Evolutionary conservation across 2,113 vertebrate species (phyloP), one percentile per base, ranked within the genome.

Genomic region (Pelecanoides urinatrix): DNA sequence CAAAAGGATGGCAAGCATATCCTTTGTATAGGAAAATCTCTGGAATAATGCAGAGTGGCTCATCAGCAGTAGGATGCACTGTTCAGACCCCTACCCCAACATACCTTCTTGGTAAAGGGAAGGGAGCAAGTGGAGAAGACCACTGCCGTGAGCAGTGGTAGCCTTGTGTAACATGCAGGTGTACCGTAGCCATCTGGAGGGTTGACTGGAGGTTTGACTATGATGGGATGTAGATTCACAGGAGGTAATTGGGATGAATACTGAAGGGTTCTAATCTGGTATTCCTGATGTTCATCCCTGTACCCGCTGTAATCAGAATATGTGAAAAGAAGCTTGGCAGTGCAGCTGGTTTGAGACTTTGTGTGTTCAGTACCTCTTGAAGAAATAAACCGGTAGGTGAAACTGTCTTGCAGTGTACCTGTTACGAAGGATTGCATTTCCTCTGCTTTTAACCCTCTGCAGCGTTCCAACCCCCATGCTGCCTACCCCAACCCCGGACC

Each of bases 381-480:
- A 5, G 58, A 47, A 59, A 10, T 5, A 11, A 50, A 8, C 11
- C 2, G 0, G 21, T 16, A 27, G 32, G 22, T 3, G 14, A 19
- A 62, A 13, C 13, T 19, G 61, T 6, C n/a, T 32, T 2, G 25
- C 2, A 0, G 0, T 6, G 47, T 63, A 3, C 20, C 2, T 10
- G 49, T 78, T 45, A 49, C 0, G 0, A 95, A 66, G 47, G 78
- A 5, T 82, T 81, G 74, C 6, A 1, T 92, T 73, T 97, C 45
- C 79, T 90, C 91, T 96, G 86, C 88, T 90, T 80, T 30, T 13
- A 3, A 74, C 62, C 40, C 93, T 87, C 88, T 94, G 36, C 97
- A 99, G 99, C 99, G 99, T 98, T 99, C 99, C 98, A 99, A 99
- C 98, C 99, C 99, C 99, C 99, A 99, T 98, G 99, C 99, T 99